phyloP scores from a whole-genome alignment of 2,113 vertebrate genomes.

The Hippopotamus amphibius region DNA sequence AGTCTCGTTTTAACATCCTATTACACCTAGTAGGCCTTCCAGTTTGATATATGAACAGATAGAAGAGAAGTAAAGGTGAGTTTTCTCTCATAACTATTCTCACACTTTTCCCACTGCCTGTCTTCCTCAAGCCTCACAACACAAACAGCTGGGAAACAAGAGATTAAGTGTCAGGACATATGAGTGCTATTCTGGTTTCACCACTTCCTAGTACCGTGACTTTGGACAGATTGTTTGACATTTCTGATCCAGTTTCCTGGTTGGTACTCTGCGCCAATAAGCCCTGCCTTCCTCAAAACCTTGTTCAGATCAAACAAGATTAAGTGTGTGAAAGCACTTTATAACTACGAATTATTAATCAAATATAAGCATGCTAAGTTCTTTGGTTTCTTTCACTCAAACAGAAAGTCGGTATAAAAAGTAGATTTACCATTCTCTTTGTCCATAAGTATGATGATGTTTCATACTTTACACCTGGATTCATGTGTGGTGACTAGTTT shows the following conservation, averaged over 20 bases:
- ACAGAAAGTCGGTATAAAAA: not conserved
- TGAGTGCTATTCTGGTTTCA: not conserved
- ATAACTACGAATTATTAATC: not conserved
- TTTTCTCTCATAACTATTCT: not conserved
- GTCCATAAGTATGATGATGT: not conserved
- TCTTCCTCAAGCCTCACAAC: not conserved
- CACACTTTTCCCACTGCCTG: not conserved
- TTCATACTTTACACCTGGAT: not conserved
- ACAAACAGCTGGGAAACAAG: not conserved
- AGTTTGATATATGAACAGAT: not conserved
- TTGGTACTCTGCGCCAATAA: not conserved
- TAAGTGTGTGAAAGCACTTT: not conserved
- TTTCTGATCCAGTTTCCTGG: constrained; percentile 4
- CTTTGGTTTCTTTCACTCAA: not conserved
- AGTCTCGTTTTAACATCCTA: not conserved
- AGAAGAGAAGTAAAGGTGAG: not conserved
- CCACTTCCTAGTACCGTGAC: not conserved
- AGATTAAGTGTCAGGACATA: not conserved
- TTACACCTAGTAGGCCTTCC: not conserved
- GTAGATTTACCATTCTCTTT: not conserved
- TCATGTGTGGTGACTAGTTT: not conserved
- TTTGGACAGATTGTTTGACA: not conserved
- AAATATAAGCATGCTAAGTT: not conserved
- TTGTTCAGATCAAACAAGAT: constrained; percentile 9
- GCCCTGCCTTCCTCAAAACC: not conserved